Percentiles rank a stretch among this genome's conserved stretches.
Conservation (phyloP, 2,888 invertebrate species). For the Cerceris rybyensis region DNA sequence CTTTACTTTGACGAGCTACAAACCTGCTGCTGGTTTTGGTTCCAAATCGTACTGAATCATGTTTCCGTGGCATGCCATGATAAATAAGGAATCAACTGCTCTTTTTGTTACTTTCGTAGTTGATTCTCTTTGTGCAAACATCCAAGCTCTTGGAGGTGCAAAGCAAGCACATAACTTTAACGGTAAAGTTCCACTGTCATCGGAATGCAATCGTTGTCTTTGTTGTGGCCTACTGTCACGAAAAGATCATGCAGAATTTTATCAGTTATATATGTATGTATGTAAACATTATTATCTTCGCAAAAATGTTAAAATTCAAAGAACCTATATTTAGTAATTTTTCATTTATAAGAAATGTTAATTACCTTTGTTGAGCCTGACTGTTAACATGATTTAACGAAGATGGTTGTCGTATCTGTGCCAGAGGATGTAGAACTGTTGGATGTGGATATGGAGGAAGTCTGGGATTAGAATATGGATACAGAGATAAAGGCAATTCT, state of each 20-base stretch:
- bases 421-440: slow-evolving; percentile 89
- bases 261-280: too few relatives aligned
- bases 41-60: slow-evolving; percentile 95
- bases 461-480: slow-evolving; percentile 92
- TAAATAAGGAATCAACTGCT: slow-evolving; percentile 92
- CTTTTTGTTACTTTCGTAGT: slow-evolving; percentile 80
- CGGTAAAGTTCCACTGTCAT: slow-evolving; percentile 87
- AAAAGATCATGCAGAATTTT: background rate
- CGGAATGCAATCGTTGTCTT: slow-evolving; percentile 87
- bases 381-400: slow-evolving; percentile 76
- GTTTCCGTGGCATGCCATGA: slow-evolving; percentile 94
- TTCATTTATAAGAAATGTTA: background rate
- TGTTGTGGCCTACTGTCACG: slow-evolving; percentile 73
- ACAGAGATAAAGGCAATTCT: slow-evolving; percentile 80
- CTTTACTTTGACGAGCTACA: slow-evolving; percentile 30
- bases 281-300: too few relatives aligned
- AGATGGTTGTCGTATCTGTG: slow-evolving; percentile 91
- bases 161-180: slow-evolving; percentile 91
- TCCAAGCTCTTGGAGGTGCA: slow-evolving; percentile 89
- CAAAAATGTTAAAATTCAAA: background rate
- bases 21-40: slow-evolving; percentile 86
- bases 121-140: slow-evolving; percentile 82
- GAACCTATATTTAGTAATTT: background rate
- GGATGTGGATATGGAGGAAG: slow-evolving; percentile 96
- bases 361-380: slow-evolving; percentile 77